A percentile compares a stretch with the other conserved stretches of the same genome.
Conservation (phyloP, 2,113 vertebrate species). For the Ariopsis seemanni region DNA sequence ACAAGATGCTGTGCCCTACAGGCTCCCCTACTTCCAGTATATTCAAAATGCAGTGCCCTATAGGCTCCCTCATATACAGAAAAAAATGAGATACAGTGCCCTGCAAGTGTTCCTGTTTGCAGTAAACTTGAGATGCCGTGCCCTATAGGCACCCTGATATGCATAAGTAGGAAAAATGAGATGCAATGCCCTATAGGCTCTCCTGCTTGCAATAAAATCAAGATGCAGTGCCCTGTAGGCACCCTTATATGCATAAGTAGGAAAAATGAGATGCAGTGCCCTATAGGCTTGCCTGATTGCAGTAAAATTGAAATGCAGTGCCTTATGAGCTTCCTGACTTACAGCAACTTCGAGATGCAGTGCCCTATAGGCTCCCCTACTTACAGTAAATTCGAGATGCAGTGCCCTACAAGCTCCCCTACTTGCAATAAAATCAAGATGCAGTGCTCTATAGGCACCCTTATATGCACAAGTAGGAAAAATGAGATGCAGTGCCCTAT, state of each 20-base stretch:
- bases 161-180: background rate
- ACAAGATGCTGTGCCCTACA: background rate
- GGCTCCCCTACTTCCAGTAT: background rate
- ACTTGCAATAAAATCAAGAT: background rate
- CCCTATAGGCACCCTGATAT: background rate
- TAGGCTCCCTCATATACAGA: too few species aligned
- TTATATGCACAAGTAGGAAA: too few species aligned
- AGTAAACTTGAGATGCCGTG: background rate
- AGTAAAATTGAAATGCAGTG: background rate
- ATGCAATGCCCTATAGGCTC: background rate
- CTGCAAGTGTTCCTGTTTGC: background rate
- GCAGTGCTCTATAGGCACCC: background rate
- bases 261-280: background rate
- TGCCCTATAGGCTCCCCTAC: background rate
- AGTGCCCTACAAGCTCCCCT: background rate
- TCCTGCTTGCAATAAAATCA: background rate
- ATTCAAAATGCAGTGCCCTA: too few species aligned
- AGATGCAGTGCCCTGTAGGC: background rate
- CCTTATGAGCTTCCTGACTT: background rate
- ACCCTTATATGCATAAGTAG: background rate
- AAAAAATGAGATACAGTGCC: background rate
- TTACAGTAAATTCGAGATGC: background rate
- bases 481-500: background rate
- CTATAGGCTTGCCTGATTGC: too few species aligned
- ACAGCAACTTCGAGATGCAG: background rate